Base-by-base conservation (phyloP, 2,888 invertebrate genomes). In the Liopterus haemorrhoidalis region DNA sequence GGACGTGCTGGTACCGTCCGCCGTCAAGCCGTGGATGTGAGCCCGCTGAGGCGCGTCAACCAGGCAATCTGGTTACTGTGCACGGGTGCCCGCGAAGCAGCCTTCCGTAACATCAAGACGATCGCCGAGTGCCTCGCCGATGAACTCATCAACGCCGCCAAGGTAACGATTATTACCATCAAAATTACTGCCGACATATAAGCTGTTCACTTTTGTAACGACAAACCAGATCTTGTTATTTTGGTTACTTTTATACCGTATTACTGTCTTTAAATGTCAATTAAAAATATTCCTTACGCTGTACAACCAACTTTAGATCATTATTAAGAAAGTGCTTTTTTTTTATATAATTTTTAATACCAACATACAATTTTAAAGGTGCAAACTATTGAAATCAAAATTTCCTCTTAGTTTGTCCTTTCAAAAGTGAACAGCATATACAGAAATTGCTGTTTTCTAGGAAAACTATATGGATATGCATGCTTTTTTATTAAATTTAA, bases 1-100 rank as follows among this genome's bases (percentile, higher is more conserved):
- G 99, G 99, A 71, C 90, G 99, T 64, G 97, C 97, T 54, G 99
- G 99, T 79, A 99, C 99, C 2, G 99, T 99, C n/a, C 83, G 99
- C 68, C 83, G 99, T 72, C 99, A 99, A 68, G 99, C 99, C 59
- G 99, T 99, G 55, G 99, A 99, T 65, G 99, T 99, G 48, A 97
- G 97, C 8, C 99, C 99, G 9, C 78, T 99, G 59, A 81, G 99
- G 58, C 82, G 99, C 66, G 99, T 99, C 12, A 99, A 99, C 76
- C 97, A 97, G 77, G 99, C 99, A 38, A 96, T 99, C 69, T 99
- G 96, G 96, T 76, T 99, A 64, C 71, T 99, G 65, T 97, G 97
- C 73, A 99, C 97, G 40, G 99, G 99, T 53, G 96, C 99, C 38
- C 85, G 99, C 59, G 97, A 99, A 73, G 95, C 99, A 51, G 92